Evolutionary conservation across 2,797 vertebrate genomes (phyloP), one percentile per base, ranked within the genome.

Genomic region (Myotis pilosus): DNA sequence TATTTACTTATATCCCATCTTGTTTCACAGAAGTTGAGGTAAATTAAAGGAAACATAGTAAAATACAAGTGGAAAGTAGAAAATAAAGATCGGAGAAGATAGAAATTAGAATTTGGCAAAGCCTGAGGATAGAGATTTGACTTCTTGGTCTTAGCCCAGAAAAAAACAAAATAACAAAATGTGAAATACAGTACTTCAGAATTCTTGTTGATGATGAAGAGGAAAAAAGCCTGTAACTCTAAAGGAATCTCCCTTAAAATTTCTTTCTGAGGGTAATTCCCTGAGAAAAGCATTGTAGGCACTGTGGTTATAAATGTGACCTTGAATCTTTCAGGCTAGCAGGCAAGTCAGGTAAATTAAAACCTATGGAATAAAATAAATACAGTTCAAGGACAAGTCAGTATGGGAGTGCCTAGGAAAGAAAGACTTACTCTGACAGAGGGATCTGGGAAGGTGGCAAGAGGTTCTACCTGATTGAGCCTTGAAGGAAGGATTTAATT

Each of bases 1-100:
- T 93, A 28, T 91, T 94, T 96, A 92, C 91, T 93, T 93, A 87
- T 96, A 86, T 62, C 36, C 60, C 47, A 17, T 88, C 62, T 89
- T 85, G 6, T 82, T 83, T 19, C 66, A 71, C 36, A 79, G 90
- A 93, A 76, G 30, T 86, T 94, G 51, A 94, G 62, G 25, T 85
- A 96, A 95, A 93, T 85, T 25, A 87, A 82, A 78, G 83, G 66
- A 92, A 95, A 68, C 20, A 16, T 28, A 57, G 41, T 89, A 80
- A 72, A 91, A 74, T 68, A n/a, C 12, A 81, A 84, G 23, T 28
- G 13, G 38, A 80, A 82, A 88, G 49, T 72, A 62, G 44, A 86
- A 91, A 93, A 64, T 49, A 47, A 89, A 89, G 71, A 44, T 79
- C 8, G 20, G 41, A 91, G 66, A 89, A 88, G 64, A 91, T 55